These are phyloP conservation scores for Porphyrio hochstetteri DNA, from an alignment of 2,113 vertebrate genomes.

Conservation along the genomic window DNA sequence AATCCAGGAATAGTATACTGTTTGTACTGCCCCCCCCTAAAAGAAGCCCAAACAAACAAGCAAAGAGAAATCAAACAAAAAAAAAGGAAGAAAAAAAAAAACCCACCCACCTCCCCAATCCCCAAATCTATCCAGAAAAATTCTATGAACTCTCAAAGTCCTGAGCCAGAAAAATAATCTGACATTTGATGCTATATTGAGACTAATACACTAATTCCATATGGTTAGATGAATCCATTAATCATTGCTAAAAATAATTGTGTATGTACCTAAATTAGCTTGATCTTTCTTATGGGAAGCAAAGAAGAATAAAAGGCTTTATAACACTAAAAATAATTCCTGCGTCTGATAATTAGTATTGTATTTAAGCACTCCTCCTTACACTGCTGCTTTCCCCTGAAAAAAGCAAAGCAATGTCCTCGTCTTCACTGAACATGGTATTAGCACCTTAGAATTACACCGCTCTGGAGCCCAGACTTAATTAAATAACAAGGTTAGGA, in stretches of 20 bases:
- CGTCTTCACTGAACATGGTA: neutral
- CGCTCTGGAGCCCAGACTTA: neutral
- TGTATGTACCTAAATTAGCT: neutral
- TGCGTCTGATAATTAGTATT: neutral
- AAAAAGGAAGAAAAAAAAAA: too few species aligned
- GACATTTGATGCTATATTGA: constrained; percentile 25
- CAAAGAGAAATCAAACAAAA: neutral
- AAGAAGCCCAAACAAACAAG: neutral
- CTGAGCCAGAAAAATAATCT: constrained; percentile 3
- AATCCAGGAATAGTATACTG: neutral
- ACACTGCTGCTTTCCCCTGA: neutral
- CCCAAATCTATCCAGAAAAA: neutral
- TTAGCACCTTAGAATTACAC: neutral
- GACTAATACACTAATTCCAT: constrained; percentile 7
- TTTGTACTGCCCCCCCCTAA: neutral
- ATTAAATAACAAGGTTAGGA: constrained; percentile 51
- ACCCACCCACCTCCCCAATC: neutral
- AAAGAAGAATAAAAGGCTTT: constrained; percentile 21
- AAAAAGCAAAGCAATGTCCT: neutral
- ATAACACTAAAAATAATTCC: neutral
- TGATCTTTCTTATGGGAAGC: neutral
- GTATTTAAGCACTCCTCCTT: neutral
- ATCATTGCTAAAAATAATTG: constrained; percentile 45
- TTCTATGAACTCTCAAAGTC: neutral
- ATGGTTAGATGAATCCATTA: constrained; percentile 40